Base-by-base conservation (phyloP, 2,113 vertebrate species). In the Atherinomorus stipes region DNA sequence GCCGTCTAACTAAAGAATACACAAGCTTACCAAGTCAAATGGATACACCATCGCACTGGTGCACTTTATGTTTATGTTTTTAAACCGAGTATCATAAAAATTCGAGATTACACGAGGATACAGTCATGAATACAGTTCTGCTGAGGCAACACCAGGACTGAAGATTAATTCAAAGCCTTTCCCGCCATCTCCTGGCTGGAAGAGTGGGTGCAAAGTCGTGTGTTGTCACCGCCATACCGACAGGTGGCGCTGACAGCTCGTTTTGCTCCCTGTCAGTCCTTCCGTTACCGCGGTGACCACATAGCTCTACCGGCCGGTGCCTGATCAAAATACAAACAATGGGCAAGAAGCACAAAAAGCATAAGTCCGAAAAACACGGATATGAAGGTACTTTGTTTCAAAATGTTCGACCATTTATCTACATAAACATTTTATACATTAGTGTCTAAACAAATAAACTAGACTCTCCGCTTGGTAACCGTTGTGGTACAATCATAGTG, bases 331-430 rank as follows among this genome's bases (percentile, higher is more conserved):
- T 25, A 84, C 81, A 91, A 90, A 93, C 73, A 83, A 98, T 98
- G 97, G 97, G 97, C 65, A 98, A 97, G 93, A 98, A 99, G 76
- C 96, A 98, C 85, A 98, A 99, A 89, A 97, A 96, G 69, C 97
- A 98, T 80, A 98, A 96, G 91, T 95, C 95, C 56, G 97, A 98
- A 38, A 96, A 96, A 76, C 96, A 96, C 78, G 91, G 92, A 71
- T 94, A 95, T 85, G 96, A 97, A 88, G 97, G 96, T 95, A 94
- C 91, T 88, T 71, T 2, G 47, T 1, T 0, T 0, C 0, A 60
- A 0, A 23, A 13, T 9, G 4, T 25, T 31, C 1, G 22, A 0
- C 1, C 5, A 10, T 13, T 4, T 51, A 4, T 47, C 22, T 2
- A 6, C 1, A 7, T 76, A 1, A 18, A 16, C 0, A 0, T 11